phyloP scores from a whole-genome alignment of 2,797 vertebrate genomes.

The Ammospiza maritima region DNA sequence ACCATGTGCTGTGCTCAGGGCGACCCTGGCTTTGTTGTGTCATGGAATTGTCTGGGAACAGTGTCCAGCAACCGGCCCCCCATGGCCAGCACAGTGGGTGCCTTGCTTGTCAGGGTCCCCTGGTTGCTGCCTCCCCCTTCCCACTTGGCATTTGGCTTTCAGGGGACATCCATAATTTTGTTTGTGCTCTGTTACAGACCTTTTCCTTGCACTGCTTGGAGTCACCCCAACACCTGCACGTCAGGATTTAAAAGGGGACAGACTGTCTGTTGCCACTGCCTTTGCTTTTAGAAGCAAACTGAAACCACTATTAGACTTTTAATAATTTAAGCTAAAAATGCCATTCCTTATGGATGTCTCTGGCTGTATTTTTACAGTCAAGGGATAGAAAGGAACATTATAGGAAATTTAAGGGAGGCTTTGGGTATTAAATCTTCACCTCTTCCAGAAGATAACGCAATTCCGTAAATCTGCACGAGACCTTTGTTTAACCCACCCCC shows the following conservation, averaged over 20 bases:
- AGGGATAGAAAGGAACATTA: constrained; percentile 61
- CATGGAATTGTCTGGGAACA: neutral
- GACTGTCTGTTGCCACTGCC: neutral
- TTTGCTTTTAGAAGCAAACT: constrained; percentile 33
- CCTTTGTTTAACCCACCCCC: constrained; percentile 66
- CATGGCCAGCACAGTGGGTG: rapidly evolving
- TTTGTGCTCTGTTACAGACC: neutral
- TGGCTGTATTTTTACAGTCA: constrained; percentile 54
- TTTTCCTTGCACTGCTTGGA: neutral
- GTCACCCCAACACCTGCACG: neutral
- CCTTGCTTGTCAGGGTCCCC: neutral
- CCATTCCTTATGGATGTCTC: constrained; percentile 19
- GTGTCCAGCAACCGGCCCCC: neutral
- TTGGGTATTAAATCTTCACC: constrained; percentile 64
- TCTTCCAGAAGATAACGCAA: constrained; percentile 63
- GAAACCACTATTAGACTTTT: constrained; percentile 34
- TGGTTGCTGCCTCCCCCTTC: neutral
- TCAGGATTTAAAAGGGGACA: neutral
- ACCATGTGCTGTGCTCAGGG: rapidly evolving
- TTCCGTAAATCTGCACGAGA: constrained; percentile 67
- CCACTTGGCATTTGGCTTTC: neutral
- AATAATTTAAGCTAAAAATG: constrained; percentile 62
- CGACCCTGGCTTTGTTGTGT: neutral
- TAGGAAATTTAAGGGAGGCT: constrained; percentile 65
- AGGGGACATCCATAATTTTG: neutral